These are phyloP conservation scores for Pelobates fuscus DNA, from an alignment of 2,113 vertebrate genomes.

Conservation along the genomic window DNA sequence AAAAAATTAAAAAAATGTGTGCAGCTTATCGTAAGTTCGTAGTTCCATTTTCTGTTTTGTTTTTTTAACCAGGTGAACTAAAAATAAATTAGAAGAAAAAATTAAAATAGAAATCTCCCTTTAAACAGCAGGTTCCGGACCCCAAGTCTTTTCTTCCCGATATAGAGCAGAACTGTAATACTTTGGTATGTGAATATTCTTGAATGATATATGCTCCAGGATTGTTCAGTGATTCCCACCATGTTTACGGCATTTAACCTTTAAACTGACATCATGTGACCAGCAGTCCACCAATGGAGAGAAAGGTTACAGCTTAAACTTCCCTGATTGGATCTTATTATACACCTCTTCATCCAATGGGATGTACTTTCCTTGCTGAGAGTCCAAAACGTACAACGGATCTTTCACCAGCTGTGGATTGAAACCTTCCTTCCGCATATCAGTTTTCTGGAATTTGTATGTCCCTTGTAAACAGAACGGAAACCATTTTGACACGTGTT, in stretches of 20 bases:
- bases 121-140: not conserved
- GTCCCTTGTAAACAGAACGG: too few species aligned
- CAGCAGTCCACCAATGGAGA: not conserved
- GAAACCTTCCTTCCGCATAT: slow-evolving; percentile 86
- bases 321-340: slow-evolving; percentile 78
- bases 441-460: slow-evolving; percentile 93
- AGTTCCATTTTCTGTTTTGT: not conserved
- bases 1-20: not conserved
- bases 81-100: slow-evolving; percentile 42
- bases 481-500: too few species aligned
- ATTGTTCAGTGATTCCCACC: not conserved
- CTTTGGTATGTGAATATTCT: slow-evolving; percentile 32
- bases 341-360: slow-evolving; percentile 74
- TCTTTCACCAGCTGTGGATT: slow-evolving; percentile 77
- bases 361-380: slow-evolving; percentile 78
- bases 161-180: slow-evolving; percentile 12
- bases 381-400: slow-evolving; percentile 87
- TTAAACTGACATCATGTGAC: not conserved
- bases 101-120: slow-evolving; percentile 31
- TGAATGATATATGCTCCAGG: not conserved
- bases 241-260: not conserved
- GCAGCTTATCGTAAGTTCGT: slow-evolving; percentile 3
- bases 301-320: slow-evolving; percentile 77
- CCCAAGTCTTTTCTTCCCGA: not conserved
- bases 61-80: not conserved